Evolutionary conservation across 2,888 invertebrate genomes (phyloP).

Genomic region (Helleia helle): DNA sequence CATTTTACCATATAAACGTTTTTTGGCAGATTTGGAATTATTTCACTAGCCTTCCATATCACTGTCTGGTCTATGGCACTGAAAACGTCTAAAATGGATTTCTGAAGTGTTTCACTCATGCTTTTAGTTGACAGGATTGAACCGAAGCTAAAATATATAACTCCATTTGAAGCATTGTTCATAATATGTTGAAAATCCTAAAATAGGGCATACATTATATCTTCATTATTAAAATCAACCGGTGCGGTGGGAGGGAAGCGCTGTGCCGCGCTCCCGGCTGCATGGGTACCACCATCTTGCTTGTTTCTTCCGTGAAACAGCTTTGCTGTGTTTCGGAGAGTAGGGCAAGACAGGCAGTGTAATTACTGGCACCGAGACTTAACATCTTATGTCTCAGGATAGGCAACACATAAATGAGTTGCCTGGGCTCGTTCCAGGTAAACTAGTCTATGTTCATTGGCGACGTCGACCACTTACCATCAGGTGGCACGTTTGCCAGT

Average conservation of each 20-base stretch:
- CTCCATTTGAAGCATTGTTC: constrained; percentile 37
- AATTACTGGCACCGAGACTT: no score
- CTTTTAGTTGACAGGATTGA: constrained; percentile 26
- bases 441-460: no score
- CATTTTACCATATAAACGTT: constrained; percentile 56
- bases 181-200: constrained; percentile 35
- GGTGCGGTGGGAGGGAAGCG: neutral
- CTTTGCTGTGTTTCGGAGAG: no score
- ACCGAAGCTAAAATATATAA: constrained; percentile 48
- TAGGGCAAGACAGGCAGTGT: no score
- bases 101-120: neutral
- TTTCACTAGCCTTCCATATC: constrained; percentile 47
- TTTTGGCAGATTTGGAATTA: constrained; percentile 32
- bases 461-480: no score
- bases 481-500: no score
- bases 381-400: no score
- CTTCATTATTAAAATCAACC: neutral
- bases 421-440: no score
- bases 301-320: no score
- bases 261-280: no score
- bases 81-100: neutral
- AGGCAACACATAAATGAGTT: no score
- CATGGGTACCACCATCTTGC: neutral
- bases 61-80: constrained; percentile 34
- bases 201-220: neutral